These are phyloP conservation scores for Metaphire vulgaris DNA, from an alignment of 1,140 invertebrate species.

Conservation along the genomic window DNA sequence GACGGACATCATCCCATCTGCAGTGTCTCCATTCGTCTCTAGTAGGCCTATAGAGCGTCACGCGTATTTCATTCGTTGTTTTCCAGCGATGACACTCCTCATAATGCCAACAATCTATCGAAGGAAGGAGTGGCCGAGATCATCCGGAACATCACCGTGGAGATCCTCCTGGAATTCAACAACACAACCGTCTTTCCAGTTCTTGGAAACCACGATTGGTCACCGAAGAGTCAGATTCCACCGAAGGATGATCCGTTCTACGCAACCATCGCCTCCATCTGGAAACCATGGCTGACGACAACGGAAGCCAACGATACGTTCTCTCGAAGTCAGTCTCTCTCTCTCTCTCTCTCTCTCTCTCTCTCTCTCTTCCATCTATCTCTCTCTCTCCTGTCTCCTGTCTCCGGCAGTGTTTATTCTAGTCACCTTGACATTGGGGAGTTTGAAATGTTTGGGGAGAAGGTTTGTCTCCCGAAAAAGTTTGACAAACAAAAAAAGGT, in stretches of 20 bases:
- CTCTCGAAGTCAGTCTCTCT: conserved; percentile 5
- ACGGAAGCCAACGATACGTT: conserved; percentile 16
- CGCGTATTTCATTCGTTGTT: too few species aligned
- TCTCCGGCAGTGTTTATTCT: too few species aligned
- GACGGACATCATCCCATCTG: too few species aligned
- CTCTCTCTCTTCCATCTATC: too few species aligned
- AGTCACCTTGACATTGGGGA: too few species aligned
- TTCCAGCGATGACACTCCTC: conserved; percentile 50
- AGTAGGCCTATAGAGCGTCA: too few species aligned
- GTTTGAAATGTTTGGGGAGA: too few species aligned
- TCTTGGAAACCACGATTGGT: conserved; percentile 53
- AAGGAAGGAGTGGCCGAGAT: conserved; percentile 36
- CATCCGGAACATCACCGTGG: conserved; percentile 44
- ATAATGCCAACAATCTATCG: conserved; percentile 38
- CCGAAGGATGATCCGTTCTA: conserved; percentile 14
- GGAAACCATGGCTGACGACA: conserved; percentile 14
- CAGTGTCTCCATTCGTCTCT: too few species aligned
- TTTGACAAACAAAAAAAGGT: too few species aligned
- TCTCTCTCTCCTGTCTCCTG: too few species aligned
- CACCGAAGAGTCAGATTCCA: conserved; percentile 40
- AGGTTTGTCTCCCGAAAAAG: too few species aligned
- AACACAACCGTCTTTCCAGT: conserved; percentile 47
- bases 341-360: conserved; percentile 1
- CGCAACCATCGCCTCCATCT: neutral
- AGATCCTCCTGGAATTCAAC: conserved; percentile 41